Percentiles rank a stretch among this genome's conserved stretches.
Conservation (phyloP, 2,797 vertebrate species). For the Mormyrops boulengeri region DNA sequence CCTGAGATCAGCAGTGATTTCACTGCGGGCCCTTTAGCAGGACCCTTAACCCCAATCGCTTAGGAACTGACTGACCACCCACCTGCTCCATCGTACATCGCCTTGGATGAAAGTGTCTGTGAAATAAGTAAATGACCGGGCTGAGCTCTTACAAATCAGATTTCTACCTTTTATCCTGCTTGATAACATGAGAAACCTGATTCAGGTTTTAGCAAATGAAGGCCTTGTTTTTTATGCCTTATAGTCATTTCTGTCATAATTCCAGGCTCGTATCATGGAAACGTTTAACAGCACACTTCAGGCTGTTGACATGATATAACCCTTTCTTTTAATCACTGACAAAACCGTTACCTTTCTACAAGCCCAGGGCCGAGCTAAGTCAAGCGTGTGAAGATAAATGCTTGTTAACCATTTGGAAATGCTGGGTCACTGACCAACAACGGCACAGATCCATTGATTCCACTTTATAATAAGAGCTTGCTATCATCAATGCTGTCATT, state of each 20-base stretch:
- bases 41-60: neutral
- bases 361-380: neutral
- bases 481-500: constrained; percentile 33
- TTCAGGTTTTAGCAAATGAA: neutral
- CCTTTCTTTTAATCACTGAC: neutral
- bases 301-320: neutral
- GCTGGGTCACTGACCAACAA: constrained; percentile 12
- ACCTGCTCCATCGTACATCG: neutral
- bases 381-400: neutral
- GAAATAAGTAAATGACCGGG: neutral
- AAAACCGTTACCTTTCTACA: neutral
- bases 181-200: neutral
- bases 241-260: neutral
- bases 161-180: neutral
- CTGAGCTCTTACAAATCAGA: neutral
- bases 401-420: neutral
- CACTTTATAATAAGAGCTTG: constrained; percentile 21
- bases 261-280: neutral
- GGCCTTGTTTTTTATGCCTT: neutral
- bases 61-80: neutral
- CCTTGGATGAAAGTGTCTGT: neutral
- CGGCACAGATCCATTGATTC: neutral
- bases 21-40: neutral
- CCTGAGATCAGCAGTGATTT: neutral
- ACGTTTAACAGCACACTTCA: neutral